phyloP scores from a whole-genome alignment of 2,888 invertebrate genomes.

The Lottia scabra region DNA sequence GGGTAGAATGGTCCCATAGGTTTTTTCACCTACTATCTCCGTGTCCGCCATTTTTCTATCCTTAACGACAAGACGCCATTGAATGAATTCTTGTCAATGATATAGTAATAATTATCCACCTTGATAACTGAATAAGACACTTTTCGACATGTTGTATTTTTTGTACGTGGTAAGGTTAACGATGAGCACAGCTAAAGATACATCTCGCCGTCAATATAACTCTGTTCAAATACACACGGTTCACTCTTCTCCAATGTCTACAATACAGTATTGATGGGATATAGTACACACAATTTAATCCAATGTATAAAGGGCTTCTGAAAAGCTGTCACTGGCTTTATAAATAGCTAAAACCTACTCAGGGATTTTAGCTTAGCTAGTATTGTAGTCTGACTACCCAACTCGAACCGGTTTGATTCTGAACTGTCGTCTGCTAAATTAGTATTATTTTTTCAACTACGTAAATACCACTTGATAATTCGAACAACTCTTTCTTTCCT shows the following conservation, averaged over 20 bases:
- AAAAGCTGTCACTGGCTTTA: constrained; percentile 7
- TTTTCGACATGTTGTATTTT: not conserved
- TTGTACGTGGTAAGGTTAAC: not conserved
- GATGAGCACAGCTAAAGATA: not conserved
- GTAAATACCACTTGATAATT: not conserved
- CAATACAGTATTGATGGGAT: constrained; percentile 1
- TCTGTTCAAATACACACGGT: not conserved
- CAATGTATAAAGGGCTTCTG: not conserved
- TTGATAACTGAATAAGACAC: constrained; percentile 2
- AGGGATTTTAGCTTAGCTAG: not conserved
- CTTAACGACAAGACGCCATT: constrained; percentile 1
- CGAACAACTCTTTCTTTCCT: not conserved
- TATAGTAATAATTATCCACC: not conserved
- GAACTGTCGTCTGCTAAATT: not conserved
- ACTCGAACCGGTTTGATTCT: not conserved
- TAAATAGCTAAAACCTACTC: constrained; percentile 6
- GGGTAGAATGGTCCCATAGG: not conserved
- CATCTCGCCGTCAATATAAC: not conserved
- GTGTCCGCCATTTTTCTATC: not conserved
- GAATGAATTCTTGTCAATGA: not conserved
- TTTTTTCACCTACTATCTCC: not conserved
- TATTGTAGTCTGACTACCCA: not conserved
- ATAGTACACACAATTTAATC: constrained; percentile 3
- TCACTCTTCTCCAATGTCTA: not conserved
- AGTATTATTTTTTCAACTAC: not conserved